Percentiles rank a stretch among this genome's conserved stretches.
phyloP scores from a whole-genome alignment of 64 coral and sea anemone genomes.

The Hydrozoanthus tunicans region DNA sequence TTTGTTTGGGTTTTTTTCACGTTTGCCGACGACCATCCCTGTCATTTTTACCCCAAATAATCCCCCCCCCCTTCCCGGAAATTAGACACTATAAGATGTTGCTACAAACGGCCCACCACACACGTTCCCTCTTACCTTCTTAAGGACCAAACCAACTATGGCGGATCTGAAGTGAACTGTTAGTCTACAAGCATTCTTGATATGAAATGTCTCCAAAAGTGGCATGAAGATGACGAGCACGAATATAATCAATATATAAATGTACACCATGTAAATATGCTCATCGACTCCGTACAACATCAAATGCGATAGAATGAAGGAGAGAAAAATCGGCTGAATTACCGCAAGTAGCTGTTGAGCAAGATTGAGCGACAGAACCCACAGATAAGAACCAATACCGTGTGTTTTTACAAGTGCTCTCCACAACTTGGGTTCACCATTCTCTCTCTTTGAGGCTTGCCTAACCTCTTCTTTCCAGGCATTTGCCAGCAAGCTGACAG shows the following conservation, averaged over 20 bases:
- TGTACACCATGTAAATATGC: constrained; percentile 21
- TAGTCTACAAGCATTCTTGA: background rate
- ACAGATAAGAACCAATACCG: background rate
- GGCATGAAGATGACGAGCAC: constrained; percentile 17
- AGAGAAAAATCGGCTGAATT: constrained; percentile 19
- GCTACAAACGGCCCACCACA: background rate
- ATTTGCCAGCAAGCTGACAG: background rate
- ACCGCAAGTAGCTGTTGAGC: background rate
- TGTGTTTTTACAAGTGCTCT: background rate
- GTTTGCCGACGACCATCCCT: no score
- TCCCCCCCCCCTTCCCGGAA: no score
- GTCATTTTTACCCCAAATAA: no score
- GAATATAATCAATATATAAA: background rate
- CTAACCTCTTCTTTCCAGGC: background rate
- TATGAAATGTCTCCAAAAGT: background rate
- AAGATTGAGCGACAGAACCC: background rate
- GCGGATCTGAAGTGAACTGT: background rate
- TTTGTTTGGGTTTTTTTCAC: no score
- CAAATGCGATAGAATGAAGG: constrained; percentile 8
- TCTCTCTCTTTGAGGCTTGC: no score
- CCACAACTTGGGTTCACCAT: constrained; percentile 23
- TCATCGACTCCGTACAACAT: constrained; percentile 8
- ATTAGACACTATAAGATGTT: background rate
- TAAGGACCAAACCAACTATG: background rate
- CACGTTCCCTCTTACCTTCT: background rate